Evolutionary conservation across 2,888 invertebrate genomes (phyloP).

Genomic region (Hipparchia semele): DNA sequence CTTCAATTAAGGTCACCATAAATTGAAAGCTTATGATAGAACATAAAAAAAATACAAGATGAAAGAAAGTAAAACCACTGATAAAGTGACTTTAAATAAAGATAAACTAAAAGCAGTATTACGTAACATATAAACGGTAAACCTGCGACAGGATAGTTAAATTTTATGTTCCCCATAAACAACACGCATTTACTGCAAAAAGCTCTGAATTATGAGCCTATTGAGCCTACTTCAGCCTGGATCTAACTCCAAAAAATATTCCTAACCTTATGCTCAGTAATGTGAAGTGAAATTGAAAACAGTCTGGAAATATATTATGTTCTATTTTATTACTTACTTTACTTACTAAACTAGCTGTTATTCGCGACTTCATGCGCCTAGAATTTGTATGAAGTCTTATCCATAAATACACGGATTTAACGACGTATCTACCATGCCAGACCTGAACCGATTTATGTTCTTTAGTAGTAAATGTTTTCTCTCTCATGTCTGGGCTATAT

Average conservation of each 20-base stretch:
- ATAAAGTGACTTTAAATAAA: background rate
- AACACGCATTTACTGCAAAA: conserved; percentile 1
- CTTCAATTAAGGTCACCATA: too few species aligned
- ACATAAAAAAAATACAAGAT: background rate
- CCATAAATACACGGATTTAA: too few species aligned
- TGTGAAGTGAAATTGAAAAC: background rate
- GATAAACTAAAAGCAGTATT: background rate
- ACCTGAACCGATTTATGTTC: too few species aligned
- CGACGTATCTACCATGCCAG: too few species aligned
- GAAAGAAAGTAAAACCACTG: background rate
- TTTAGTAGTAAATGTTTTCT: too few species aligned
- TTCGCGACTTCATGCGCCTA: too few species aligned
- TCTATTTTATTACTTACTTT: background rate
- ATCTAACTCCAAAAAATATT: background rate
- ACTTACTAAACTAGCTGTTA: background rate
- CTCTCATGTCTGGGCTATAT: too few species aligned
- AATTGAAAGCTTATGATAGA: too few species aligned
- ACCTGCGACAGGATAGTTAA: background rate
- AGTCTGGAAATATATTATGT: background rate
- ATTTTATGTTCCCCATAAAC: background rate
- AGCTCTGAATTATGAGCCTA: conserved; percentile 33
- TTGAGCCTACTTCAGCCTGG: conserved; percentile 2
- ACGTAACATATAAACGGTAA: background rate
- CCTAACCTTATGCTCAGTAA: background rate
- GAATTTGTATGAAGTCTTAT: too few species aligned